These are phyloP conservation scores for Raja brachyura DNA, from an alignment of 2,113 vertebrate species.

Conservation along the genomic window DNA sequence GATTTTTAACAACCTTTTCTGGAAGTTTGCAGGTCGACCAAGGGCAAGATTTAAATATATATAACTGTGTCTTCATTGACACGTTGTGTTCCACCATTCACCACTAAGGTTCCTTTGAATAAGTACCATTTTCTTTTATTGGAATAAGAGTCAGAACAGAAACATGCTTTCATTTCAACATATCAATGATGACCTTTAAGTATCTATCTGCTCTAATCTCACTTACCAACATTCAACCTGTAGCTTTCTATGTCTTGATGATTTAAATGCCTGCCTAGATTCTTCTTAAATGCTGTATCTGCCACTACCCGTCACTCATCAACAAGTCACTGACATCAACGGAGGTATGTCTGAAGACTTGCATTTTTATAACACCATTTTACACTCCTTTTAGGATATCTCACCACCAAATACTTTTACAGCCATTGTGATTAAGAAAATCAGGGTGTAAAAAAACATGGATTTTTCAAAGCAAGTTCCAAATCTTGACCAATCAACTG, in stretches of 20 bases:
- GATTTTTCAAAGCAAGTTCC: background rate
- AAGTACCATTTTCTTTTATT: background rate
- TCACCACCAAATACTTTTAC: too few relatives aligned
- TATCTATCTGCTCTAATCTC: too few relatives aligned
- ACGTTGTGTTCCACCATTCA: background rate
- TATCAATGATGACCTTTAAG: too few relatives aligned
- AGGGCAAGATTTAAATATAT: background rate
- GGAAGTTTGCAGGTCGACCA: background rate
- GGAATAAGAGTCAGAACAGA: too few relatives aligned
- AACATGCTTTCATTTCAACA: too few relatives aligned
- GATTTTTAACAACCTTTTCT: background rate
- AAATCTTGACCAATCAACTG: background rate
- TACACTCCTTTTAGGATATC: too few relatives aligned
- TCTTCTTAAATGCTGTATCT: too few relatives aligned
- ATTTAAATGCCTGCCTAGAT: too few relatives aligned
- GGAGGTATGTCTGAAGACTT: background rate
- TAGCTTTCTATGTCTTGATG: too few relatives aligned
- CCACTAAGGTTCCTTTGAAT: background rate
- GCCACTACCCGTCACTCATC: background rate
- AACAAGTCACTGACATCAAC: background rate
- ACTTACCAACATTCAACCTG: too few relatives aligned
- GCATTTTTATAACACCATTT: too few relatives aligned
- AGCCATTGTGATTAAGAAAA: too few relatives aligned
- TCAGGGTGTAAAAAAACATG: background rate
- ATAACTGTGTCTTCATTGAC: background rate